Percentiles rank a stretch among this genome's conserved stretches.
These are phyloP conservation scores for Gila orcuttii DNA, from an alignment of 2,113 vertebrate genomes.

Conservation along the genomic window DNA sequence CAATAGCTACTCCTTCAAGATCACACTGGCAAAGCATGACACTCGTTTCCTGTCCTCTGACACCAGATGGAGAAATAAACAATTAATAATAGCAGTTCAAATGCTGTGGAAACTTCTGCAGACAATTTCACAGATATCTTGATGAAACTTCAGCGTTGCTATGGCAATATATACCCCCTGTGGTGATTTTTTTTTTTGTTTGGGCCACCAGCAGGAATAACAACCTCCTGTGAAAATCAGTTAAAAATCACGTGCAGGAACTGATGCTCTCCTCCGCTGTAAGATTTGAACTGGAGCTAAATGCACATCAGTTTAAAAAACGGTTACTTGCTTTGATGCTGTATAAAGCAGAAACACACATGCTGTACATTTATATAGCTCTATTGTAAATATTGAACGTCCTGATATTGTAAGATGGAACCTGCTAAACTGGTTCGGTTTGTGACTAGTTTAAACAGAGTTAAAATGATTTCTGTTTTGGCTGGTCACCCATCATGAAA, in stretches of 20 bases:
- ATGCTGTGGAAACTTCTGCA: conserved; percentile 54
- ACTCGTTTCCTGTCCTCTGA: conserved; percentile 21
- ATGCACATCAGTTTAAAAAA: background rate
- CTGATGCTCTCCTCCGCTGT: conserved; percentile 26
- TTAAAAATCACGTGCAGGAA: conserved; percentile 23
- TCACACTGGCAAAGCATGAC: background rate
- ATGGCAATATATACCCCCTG: conserved; percentile 57
- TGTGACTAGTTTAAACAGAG: background rate
- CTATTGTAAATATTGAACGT: background rate
- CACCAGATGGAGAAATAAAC: conserved; percentile 39
- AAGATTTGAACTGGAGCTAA: conserved; percentile 34
- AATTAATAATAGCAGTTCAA: conserved; percentile 47
- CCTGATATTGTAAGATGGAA: background rate
- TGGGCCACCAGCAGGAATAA: conserved; percentile 17
- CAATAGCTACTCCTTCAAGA: background rate
- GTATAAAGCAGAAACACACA: background rate
- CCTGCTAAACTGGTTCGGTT: background rate
- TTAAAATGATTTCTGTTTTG: background rate
- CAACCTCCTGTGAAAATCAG: background rate
- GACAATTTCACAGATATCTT: conserved; percentile 49
- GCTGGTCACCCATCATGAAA: background rate
- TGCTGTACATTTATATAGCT: background rate
- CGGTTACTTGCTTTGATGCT: background rate
- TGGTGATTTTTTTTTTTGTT: conserved; percentile 25
- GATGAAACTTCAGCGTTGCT: conserved; percentile 53